phyloP scores from a whole-genome alignment of 2,113 vertebrate genomes.

The Galeopterus variegatus region DNA sequence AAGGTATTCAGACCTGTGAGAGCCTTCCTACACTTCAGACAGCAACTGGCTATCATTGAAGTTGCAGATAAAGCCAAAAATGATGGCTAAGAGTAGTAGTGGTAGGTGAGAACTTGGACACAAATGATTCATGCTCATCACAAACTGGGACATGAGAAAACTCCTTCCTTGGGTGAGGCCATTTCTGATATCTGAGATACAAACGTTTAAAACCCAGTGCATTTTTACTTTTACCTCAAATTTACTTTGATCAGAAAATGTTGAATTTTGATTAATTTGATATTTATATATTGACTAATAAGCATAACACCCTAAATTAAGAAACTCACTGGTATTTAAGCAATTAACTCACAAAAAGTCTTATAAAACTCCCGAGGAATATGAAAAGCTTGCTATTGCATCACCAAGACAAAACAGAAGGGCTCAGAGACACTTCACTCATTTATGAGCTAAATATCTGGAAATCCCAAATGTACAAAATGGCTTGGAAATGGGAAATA shows the following conservation, averaged over 20 bases:
- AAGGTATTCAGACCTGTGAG: background rate
- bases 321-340: background rate
- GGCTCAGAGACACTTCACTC: background rate
- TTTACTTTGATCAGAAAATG: background rate
- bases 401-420: background rate
- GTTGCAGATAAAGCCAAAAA: background rate
- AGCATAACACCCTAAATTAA: background rate
- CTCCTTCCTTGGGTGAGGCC: background rate
- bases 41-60: background rate
- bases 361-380: background rate
- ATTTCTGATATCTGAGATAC: conserved; percentile 10
- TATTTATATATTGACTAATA: background rate
- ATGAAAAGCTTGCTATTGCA: background rate
- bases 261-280: conserved; percentile 42
- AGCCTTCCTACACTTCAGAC: background rate
- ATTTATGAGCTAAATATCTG: background rate
- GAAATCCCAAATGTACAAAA: background rate
- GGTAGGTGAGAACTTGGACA: background rate
- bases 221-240: conserved; percentile 16
- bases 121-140: background rate
- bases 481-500: background rate
- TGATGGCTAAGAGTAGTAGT: too few species aligned
- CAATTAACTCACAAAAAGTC: background rate
- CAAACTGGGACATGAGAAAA: background rate
- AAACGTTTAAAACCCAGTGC: background rate